A percentile compares a stretch with the other conserved stretches of the same genome.
phyloP scores from a whole-genome alignment of 2,797 vertebrate species.

The Trematomus bernacchii region DNA sequence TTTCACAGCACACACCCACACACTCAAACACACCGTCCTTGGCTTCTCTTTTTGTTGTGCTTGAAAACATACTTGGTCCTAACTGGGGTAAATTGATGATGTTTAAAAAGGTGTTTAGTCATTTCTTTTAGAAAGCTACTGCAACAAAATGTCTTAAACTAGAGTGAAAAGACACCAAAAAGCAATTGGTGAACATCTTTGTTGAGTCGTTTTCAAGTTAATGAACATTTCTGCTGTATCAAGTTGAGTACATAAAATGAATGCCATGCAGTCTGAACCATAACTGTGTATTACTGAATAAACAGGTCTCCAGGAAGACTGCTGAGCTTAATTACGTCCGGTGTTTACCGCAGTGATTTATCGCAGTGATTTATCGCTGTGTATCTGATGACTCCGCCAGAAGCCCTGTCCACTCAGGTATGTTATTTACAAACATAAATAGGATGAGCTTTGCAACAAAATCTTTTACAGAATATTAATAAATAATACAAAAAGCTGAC shows the following conservation, averaged over 20 bases:
- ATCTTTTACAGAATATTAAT: constrained; percentile 10
- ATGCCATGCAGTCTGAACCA: constrained; percentile 35
- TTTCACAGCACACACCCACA: constrained; percentile 19
- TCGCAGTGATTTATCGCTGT: constrained; percentile 21
- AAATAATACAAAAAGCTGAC: constrained; percentile 23
- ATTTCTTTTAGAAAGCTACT: background rate
- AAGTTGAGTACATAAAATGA: constrained; percentile 33
- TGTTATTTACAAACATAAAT: constrained; percentile 33
- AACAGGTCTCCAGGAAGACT: constrained; percentile 45
- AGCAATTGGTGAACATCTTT: background rate
- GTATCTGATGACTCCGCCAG: no score
- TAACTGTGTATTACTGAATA: constrained; percentile 49
- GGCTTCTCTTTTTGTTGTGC: background rate
- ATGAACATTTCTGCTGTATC: constrained; percentile 17
- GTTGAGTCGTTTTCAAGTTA: constrained; percentile 32
- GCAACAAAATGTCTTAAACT: background rate
- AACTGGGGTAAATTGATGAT: constrained; percentile 12
- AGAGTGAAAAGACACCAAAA: constrained; percentile 1
- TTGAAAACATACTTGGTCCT: constrained; percentile 17
- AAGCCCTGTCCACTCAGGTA: constrained; percentile 24
- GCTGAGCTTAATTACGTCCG: constrained; percentile 41
- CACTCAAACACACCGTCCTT: constrained; percentile 4
- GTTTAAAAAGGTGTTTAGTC: constrained; percentile 23
- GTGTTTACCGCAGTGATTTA: constrained; percentile 39
- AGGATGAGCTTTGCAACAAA: constrained; percentile 33